Conservation (phyloP, 1,140 invertebrate species). For the Bombus cullumanus region DNA sequence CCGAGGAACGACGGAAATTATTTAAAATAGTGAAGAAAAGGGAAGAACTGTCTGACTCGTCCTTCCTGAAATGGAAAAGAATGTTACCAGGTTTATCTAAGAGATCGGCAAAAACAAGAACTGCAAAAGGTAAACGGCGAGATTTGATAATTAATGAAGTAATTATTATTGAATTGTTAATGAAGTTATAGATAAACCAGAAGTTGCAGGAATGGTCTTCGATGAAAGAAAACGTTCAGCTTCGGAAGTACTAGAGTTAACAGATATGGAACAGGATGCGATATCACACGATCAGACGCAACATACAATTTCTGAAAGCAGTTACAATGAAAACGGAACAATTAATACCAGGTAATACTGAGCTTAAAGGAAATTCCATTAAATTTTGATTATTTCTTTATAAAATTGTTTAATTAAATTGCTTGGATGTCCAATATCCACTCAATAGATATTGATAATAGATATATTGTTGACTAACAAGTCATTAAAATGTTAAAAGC, state of each 20-base stretch:
- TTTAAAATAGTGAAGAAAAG: slow-evolving; percentile 92
- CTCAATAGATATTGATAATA: neutral
- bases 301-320: neutral
- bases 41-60: slow-evolving; percentile 84
- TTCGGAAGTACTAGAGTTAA: slow-evolving; percentile 64
- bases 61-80: slow-evolving; percentile 88
- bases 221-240: slow-evolving; percentile 24
- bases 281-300: slow-evolving; percentile 57
- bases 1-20: slow-evolving; percentile 96
- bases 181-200: neutral
- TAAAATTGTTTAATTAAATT: neutral
- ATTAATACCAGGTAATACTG: slow-evolving; percentile 6
- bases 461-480: no score
- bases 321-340: slow-evolving; percentile 6
- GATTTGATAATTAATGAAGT: neutral
- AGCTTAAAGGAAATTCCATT: neutral
- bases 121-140: neutral
- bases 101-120: neutral
- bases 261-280: slow-evolving; percentile 66
- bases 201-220: slow-evolving; percentile 3
- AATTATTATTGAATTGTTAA: neutral
- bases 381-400: neutral
- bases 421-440: neutral
- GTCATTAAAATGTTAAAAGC: neutral
- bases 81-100: slow-evolving; percentile 84